Percentiles rank a stretch among this genome's conserved stretches.
Evolutionary conservation across 2,888 invertebrate genomes (phyloP).

Genomic region (Eutolmus rufibarbis): DNA sequence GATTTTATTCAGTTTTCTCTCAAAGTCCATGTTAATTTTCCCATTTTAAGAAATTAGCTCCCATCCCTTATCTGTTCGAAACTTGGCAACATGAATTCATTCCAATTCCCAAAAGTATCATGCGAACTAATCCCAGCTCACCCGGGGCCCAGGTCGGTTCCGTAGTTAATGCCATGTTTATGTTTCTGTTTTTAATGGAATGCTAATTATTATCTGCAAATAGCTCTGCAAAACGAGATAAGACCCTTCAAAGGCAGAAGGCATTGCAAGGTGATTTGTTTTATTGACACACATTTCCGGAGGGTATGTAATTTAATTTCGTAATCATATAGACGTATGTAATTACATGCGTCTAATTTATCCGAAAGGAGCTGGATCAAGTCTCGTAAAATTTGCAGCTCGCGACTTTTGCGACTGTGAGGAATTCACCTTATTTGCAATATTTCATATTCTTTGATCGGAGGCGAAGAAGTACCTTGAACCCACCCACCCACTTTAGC

Average conservation of each 20-base stretch:
- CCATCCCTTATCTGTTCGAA: background rate
- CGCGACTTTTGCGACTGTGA: background rate
- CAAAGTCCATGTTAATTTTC: background rate
- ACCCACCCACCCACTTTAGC: background rate
- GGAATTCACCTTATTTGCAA: background rate
- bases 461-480: background rate
- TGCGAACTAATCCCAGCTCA: background rate
- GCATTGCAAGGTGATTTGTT: background rate
- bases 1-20: background rate
- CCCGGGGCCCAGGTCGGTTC: background rate
- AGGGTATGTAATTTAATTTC: background rate
- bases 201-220: background rate
- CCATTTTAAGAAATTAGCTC: background rate
- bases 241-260: background rate
- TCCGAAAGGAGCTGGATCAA: background rate
- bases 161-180: background rate
- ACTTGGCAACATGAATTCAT: background rate
- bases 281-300: conserved; percentile 4
- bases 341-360: conserved; percentile 6
- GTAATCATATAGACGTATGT: background rate
- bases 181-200: background rate
- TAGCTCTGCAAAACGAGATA: conserved; percentile 2
- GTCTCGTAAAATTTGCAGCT: background rate
- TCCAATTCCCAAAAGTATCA: background rate
- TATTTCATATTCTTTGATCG: background rate